Base-by-base conservation (phyloP, 2,797 vertebrate genomes). In the Crenichthys baileyi region DNA sequence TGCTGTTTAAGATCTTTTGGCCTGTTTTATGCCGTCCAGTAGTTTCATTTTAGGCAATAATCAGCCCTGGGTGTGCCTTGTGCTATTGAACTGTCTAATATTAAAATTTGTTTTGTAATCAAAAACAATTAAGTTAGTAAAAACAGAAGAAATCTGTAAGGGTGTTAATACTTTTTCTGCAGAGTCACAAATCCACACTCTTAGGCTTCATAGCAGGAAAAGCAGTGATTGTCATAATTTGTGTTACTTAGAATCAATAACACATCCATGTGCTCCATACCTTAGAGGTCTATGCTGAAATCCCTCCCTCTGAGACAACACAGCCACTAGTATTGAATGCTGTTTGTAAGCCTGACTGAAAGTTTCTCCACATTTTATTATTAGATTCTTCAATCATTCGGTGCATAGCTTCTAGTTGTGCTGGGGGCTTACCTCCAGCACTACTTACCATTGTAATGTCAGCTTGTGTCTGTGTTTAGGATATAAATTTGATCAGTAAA, bases 341-440 rank as follows among this genome's bases (percentile, higher is more conserved):
- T 70, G 65, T 82, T 67, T 36, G 80, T 88, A 86, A 89, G 90
- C 75, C 77, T 36, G 16, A 79, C 71, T 44, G 79, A 39, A 76
- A 76, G 77, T 51, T 76, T 72, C 31, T 24, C 53, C 13, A 46
- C 48, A 58, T 73, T 78, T 81, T 15, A 78, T 89, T 85, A 92
- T 93, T 83, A 90, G 70, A 86, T 82, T 83, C 0, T 61, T 92
- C 85, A 86, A 92, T 93, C 92, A 89, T 84, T 65, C 50, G 72
- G 72, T 83, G 83, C 70, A 44, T 70, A 65, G 31, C 71, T 24
- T 46, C 65, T 73, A 65, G 46, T 7, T 5, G 26, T 20, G 18
- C 61, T 36, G 31, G 29, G 29, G 15, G 31, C 60, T 63, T 36
- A 9, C 61, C 31, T 7, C 61, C 7, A 31, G 31, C 31, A 31